phyloP scores from a whole-genome alignment of 1,140 invertebrate genomes.

The Stenopsyche tienmushanensis region DNA sequence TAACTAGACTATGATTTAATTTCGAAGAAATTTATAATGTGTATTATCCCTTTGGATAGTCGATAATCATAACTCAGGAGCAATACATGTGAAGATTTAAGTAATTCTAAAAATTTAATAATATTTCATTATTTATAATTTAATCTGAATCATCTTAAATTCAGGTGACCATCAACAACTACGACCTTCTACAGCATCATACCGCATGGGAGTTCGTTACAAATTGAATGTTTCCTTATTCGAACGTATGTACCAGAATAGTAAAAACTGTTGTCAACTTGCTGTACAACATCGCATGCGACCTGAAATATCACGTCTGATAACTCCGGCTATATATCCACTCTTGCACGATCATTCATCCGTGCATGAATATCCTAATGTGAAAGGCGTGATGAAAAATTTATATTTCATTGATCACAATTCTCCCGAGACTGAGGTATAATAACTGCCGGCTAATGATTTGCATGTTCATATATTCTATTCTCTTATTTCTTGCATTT shows the following conservation, averaged over 20 bases:
- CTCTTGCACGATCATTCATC: conserved; percentile 57
- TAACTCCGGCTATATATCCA: conserved; percentile 64
- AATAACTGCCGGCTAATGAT: conserved; percentile 19
- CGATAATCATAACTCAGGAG: no score
- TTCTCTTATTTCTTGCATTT: conserved; percentile 38
- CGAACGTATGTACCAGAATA: conserved; percentile 67
- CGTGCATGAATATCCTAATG: conserved; percentile 54
- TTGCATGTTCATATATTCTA: conserved; percentile 4
- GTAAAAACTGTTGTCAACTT: conserved; percentile 56
- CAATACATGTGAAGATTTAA: no score
- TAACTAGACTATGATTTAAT: no score
- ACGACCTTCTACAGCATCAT: conserved; percentile 64
- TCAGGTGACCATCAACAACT: conserved; percentile 77
- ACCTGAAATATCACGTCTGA: conserved; percentile 61
- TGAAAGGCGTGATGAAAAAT: conserved; percentile 57
- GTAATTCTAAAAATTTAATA: no score
- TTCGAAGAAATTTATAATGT: no score
- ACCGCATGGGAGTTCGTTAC: conserved; percentile 59
- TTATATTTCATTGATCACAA: conserved; percentile 65
- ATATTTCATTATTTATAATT: not conserved
- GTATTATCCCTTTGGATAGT: no score
- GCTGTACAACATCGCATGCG: conserved; percentile 68
- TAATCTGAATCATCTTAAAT: not conserved
- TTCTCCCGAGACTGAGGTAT: conserved; percentile 52
- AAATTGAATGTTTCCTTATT: conserved; percentile 72